These are phyloP conservation scores for Lithophane leautieri DNA, from an alignment of 2,888 invertebrate species.

Conservation along the genomic window DNA sequence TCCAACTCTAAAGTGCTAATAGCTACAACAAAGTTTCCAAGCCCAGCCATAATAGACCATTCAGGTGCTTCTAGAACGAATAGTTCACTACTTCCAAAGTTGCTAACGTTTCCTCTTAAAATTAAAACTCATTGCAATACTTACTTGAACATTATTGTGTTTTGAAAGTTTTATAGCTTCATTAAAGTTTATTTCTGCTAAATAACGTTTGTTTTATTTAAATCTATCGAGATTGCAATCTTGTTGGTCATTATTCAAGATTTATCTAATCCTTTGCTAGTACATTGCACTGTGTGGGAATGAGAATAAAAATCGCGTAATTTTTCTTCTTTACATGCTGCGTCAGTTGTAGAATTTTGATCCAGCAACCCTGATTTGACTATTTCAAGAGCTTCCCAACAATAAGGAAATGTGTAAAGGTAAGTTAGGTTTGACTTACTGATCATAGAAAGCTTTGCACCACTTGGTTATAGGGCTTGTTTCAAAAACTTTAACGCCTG, in stretches of 20 bases:
- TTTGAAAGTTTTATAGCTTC: conserved; percentile 54
- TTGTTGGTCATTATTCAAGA: conserved; percentile 42
- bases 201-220: conserved; percentile 45
- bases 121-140: conserved; percentile 26
- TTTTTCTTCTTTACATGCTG: background rate
- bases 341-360: background rate
- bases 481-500: background rate
- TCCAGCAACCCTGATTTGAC: background rate
- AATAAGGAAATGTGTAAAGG: background rate
- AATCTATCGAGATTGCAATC: conserved; percentile 38
- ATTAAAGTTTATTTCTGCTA: conserved; percentile 47
- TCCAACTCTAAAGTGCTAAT: conserved; percentile 10
- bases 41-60: conserved; percentile 16
- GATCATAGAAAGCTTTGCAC: background rate
- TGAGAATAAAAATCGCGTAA: conserved; percentile 17
- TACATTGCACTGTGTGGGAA: conserved; percentile 15
- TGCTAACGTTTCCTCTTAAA: conserved; percentile 7
- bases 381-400: background rate
- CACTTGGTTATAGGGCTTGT: background rate
- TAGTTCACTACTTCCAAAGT: conserved; percentile 11
- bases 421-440: background rate
- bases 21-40: conserved; percentile 26
- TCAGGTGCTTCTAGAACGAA: conserved; percentile 15
- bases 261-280: conserved; percentile 30
- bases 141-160: conserved; percentile 29